A percentile compares a stretch with the other conserved stretches of the same genome.
Conservation (phyloP, 2,888 invertebrate species). For the Anoplius nigerrimus region DNA sequence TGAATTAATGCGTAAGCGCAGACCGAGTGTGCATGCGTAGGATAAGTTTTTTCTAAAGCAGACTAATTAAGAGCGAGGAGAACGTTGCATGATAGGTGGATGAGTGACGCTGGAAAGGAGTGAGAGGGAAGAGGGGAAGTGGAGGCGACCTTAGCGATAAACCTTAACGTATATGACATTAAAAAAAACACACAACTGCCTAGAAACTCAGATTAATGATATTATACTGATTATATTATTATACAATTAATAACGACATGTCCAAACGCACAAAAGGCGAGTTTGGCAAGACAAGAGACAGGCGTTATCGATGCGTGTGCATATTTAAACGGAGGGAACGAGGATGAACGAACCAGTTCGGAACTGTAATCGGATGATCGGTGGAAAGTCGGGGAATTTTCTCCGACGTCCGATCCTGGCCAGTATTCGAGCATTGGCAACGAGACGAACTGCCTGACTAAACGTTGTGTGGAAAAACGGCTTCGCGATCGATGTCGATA, state of each 20-base stretch:
- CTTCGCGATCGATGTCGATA: conserved; percentile 19
- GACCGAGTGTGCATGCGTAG: conserved; percentile 38
- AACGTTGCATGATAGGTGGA: neutral
- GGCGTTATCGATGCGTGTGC: conserved; percentile 40
- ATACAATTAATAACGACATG: conserved; percentile 61
- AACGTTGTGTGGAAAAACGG: too few relatives aligned
- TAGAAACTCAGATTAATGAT: conserved; percentile 69
- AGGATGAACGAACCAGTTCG: conserved; percentile 20
- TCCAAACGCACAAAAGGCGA: conserved; percentile 73
- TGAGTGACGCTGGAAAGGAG: neutral
- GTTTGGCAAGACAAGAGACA: conserved; percentile 64
- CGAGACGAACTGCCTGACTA: too few relatives aligned
- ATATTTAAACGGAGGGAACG: conserved; percentile 23
- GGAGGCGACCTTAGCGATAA: conserved; percentile 38
- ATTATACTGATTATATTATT: conserved; percentile 63
- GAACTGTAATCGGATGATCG: conserved; percentile 26
- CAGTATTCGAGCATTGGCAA: conserved; percentile 28
- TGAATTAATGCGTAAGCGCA: conserved; percentile 23
- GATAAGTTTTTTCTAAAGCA: conserved; percentile 21
- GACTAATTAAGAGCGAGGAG: conserved; percentile 1
- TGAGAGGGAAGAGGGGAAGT: neutral
- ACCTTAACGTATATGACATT: conserved; percentile 54
- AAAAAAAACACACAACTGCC: conserved; percentile 71
- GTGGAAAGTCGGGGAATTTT: conserved; percentile 16
- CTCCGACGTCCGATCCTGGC: conserved; percentile 32